Conservation (phyloP, 2,888 invertebrate species). For the Parasteatoda lunata region DNA sequence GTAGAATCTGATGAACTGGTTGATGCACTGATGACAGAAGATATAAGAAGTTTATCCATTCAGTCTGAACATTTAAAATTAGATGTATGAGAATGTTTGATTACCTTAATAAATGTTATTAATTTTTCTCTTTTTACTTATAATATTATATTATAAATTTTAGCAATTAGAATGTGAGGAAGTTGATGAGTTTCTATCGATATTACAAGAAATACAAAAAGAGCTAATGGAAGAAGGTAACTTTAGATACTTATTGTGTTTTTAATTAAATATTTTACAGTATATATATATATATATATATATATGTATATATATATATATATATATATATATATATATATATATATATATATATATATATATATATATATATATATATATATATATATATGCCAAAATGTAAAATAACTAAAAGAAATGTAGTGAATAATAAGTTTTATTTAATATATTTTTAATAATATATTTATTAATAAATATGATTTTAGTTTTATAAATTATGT, state of each 20-base stretch:
- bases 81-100: not conserved
- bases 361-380: too few species aligned
- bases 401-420: not conserved
- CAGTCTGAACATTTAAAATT: not conserved
- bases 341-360: not conserved
- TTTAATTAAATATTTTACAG: not conserved
- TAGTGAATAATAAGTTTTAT: not conserved
- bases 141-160: not conserved
- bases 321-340: not conserved
- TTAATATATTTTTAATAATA: not conserved
- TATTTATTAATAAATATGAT: not conserved
- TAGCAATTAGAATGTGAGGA: not conserved
- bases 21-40: slow-evolving; percentile 54
- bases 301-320: not conserved
- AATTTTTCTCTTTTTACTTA: not conserved
- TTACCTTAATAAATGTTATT: not conserved
- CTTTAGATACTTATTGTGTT: not conserved
- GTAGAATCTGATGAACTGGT: slow-evolving; percentile 13
- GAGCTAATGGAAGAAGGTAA: slow-evolving; percentile 60
- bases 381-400: too few species aligned
- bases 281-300: not conserved
- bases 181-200: slow-evolving; percentile 39
- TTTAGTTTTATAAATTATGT: not conserved
- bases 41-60: slow-evolving; percentile 19
- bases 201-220: slow-evolving; percentile 52